Percentiles rank a stretch among this genome's conserved stretches.
These are phyloP conservation scores for Sicus ferrugineus DNA, from an alignment of 2,888 invertebrate species.

Conservation along the genomic window DNA sequence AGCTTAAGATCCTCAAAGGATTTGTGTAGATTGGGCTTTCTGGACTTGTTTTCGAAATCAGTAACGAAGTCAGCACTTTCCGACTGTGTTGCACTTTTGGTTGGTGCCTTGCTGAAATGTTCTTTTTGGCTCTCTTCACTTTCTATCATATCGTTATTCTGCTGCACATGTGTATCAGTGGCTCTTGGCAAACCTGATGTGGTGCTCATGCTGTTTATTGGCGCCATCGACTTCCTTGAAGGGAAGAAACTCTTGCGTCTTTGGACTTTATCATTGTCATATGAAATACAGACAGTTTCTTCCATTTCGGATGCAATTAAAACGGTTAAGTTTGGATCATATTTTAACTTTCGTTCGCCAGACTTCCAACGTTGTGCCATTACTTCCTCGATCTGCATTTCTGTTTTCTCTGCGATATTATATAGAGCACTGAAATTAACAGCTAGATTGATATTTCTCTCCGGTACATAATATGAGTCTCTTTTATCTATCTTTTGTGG, in stretches of 20 bases:
- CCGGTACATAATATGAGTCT: slow-evolving; percentile 46
- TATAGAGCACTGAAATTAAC: slow-evolving; percentile 51
- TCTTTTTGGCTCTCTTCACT: background rate
- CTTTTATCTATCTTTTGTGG: slow-evolving; percentile 43
- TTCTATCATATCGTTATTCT: background rate
- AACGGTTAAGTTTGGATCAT: slow-evolving; percentile 51
- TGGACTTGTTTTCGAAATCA: background rate
- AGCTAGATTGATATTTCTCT: slow-evolving; percentile 32
- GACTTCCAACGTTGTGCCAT: slow-evolving; percentile 44
- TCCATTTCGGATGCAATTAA: slow-evolving; percentile 59
- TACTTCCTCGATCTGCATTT: slow-evolving; percentile 59
- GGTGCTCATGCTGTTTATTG: slow-evolving; percentile 7
- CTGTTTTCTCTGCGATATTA: slow-evolving; percentile 48
- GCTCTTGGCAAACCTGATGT: background rate
- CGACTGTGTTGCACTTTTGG: background rate
- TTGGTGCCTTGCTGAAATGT: background rate
- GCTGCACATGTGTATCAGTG: background rate
- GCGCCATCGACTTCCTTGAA: slow-evolving; percentile 48
- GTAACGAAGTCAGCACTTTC: background rate
- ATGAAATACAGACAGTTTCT: slow-evolving; percentile 55
- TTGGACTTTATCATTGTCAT: slow-evolving; percentile 33
- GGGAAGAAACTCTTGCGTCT: slow-evolving; percentile 61
- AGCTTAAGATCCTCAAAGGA: background rate
- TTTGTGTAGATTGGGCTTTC: background rate
- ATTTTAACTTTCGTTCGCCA: slow-evolving; percentile 30